Percentiles rank a stretch among this genome's conserved stretches.
phyloP scores from a whole-genome alignment of 2,797 vertebrate species.

The Scolopax bukidnonensis region DNA sequence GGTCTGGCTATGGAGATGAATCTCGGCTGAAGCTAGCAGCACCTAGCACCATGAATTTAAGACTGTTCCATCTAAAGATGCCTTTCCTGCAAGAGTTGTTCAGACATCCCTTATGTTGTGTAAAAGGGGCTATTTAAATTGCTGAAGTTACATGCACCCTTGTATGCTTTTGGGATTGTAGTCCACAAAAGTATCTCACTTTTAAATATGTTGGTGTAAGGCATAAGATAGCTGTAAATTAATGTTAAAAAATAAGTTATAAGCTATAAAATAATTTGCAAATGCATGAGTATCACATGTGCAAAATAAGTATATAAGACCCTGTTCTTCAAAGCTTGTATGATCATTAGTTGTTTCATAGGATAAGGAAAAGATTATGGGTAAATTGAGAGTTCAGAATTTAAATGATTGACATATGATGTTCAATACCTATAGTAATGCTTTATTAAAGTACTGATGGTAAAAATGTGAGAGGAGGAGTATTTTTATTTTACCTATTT shows the following conservation, averaged over 20 bases:
- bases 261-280: not conserved
- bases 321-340: not conserved
- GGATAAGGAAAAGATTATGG: not conserved
- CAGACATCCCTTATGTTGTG: not conserved
- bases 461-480: not conserved
- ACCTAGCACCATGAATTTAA: not conserved
- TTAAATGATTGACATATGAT: not conserved
- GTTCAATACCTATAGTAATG: not conserved
- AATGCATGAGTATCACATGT: not conserved
- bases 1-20: not conserved
- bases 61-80: not conserved
- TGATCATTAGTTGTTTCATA: not conserved
- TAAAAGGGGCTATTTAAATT: not conserved
- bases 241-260: not conserved
- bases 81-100: rapidly evolving
- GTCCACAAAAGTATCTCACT: not conserved
- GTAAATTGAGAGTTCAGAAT: not conserved
- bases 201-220: not conserved
- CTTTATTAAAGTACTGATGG: not conserved
- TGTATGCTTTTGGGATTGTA: not conserved
- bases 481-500: not conserved
- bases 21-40: not conserved
- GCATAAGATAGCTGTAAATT: not conserved
- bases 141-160: not conserved
- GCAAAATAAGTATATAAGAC: not conserved